Percentiles rank a stretch among this genome's conserved stretches.
phyloP scores from a whole-genome alignment of 2,113 vertebrate genomes.

The Rattus rattus region DNA sequence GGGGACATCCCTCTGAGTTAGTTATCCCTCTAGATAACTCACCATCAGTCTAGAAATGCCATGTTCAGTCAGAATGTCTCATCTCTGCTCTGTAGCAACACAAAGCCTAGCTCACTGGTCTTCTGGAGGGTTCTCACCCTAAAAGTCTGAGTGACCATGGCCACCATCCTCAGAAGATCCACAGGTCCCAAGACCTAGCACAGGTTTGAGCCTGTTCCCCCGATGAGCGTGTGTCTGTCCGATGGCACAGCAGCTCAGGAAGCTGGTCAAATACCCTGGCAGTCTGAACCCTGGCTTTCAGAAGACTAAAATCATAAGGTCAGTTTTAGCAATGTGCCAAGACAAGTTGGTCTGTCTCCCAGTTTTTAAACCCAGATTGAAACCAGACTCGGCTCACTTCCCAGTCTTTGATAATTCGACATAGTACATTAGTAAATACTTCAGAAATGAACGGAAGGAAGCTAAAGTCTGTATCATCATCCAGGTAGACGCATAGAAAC shows the following conservation, averaged over 20 bases:
- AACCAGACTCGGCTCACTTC: conserved; percentile 57
- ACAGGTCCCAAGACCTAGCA: background rate
- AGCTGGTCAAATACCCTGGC: conserved; percentile 77
- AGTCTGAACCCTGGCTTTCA: conserved; percentile 52
- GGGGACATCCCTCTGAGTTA: background rate
- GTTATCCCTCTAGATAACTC: conserved; percentile 60
- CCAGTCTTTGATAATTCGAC: conserved; percentile 46
- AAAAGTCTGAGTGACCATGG: background rate
- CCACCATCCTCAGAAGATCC: background rate
- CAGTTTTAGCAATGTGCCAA: conserved; percentile 64
- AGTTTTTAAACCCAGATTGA: conserved; percentile 57
- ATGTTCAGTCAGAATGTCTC: background rate
- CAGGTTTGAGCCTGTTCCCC: conserved; percentile 35
- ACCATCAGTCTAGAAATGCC: conserved; percentile 1
- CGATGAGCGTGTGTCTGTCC: conserved; percentile 59
- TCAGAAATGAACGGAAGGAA: conserved; percentile 7
- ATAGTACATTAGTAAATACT: background rate
- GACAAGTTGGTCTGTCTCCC: conserved; percentile 51
- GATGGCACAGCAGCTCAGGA: conserved; percentile 59
- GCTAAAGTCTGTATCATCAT: background rate
- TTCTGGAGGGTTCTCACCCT: background rate
- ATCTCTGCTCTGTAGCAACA: background rate
- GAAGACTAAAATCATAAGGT: conserved; percentile 47
- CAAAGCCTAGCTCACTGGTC: background rate
- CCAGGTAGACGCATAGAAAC: background rate